Evolutionary conservation across 2,797 vertebrate species (phyloP), one percentile per base, ranked within the genome.

Genomic region (Acanthurus leucopareius): DNA sequence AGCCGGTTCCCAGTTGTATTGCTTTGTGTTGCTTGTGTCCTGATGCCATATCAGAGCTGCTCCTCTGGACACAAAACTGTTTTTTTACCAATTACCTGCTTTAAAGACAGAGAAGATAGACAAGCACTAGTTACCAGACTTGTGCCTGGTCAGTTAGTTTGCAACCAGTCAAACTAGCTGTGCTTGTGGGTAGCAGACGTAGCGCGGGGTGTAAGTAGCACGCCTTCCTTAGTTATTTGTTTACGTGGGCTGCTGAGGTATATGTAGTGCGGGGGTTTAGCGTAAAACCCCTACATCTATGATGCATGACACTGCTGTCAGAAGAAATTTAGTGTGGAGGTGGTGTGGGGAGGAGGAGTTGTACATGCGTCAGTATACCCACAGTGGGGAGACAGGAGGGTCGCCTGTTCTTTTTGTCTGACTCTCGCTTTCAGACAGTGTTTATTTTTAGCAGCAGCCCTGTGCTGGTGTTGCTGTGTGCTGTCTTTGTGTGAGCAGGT

Each of bases 361-460:
- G 15, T 40, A 20, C 32, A 44, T 69, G 65, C 73, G 69, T 88
- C 86, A 78, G 45, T 75, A 28, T 85, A 68, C 28, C 79, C 82
- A 80, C 79, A 73, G 77, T 49, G 73, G 49, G 58, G 77, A 70
- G 81, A 86, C 78, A 87, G 88, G 82, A 89, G 84, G 79, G 72
- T 86, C 84, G 72, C 85, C 49, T 75, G 63, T 71, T 83, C 87
- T 84, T 89, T 90, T 70, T 82, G 84, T 86, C 45, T 66, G 70
- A 51, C 67, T 75, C 75, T 80, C 19, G 25, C 71, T 86, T 80
- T 79, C 82, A 86, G 87, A 68, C 76, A 0, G 84, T 56, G 92
- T 90, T 91, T 96, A 95, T 96, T 95, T 96, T 95, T 96, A 96
- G 96, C 93, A 56, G 15, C 85, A 75, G 89, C 76, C 6, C 66